Evolutionary conservation across 2,113 vertebrate genomes (phyloP), one percentile per base, ranked within the genome.

Genomic region (Murina feae): DNA sequence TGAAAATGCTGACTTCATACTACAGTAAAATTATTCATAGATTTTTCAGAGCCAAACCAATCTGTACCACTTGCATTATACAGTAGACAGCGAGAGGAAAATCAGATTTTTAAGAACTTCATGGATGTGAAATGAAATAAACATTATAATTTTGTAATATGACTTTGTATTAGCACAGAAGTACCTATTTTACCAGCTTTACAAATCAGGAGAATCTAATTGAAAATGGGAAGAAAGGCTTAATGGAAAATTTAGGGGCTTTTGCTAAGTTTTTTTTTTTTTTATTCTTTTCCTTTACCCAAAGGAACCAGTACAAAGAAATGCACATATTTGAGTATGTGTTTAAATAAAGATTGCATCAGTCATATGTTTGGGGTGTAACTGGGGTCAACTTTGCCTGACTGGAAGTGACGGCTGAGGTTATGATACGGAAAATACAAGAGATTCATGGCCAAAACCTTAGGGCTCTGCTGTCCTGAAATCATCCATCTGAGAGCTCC

Each of bases 261-360:
- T 95, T 91, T 94, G 32, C 44, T 96, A 74, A 74, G 4, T 60
- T 95, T 37, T 4, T 68, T 96, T 96, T 91, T 37, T 81, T 87
- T 60, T 76, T 69, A 60, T 28, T 93, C 55, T 93, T 88, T 91
- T 28, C 32, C 47, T 88, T 91, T 81, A 53, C n/a, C 32, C 55
- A 75, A 89, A 95, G 60, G 96, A 76, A 93, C 53, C 42, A 94
- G 60, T 51, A 42, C 72, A 95, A 95, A 96, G 65, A 94, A 89
- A 92, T 20, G 30, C n/a, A 90, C 93, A 93, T 93, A 90, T 95
- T 89, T 94, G 88, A 87, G 69, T 63, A 37, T 76, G 9, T 68
- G 23, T 80, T 91, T 75, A 94, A 91, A 82, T 69, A 92, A 87
- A 84, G 68, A 89, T 49, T 53, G 14, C 23, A 76, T 71, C 94